Evolutionary conservation across 2,888 invertebrate species (phyloP).

Genomic region (Drosophila leonis): DNA sequence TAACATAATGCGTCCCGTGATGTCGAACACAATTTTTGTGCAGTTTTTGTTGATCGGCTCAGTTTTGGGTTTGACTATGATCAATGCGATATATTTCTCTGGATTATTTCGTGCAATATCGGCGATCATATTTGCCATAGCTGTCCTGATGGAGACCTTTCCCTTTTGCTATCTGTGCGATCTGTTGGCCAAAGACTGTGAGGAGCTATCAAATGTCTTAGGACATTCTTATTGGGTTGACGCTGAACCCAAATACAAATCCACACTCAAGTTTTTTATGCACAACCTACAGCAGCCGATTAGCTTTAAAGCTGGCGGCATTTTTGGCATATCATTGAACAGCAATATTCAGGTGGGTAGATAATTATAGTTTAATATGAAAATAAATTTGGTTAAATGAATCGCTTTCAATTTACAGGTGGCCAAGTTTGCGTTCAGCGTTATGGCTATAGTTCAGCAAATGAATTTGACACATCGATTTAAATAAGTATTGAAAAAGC

Average conservation of each 20-base stretch:
- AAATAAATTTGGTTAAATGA: background rate
- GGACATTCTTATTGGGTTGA: slow-evolving; percentile 38
- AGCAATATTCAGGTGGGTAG: slow-evolving; percentile 55
- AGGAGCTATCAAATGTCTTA: slow-evolving; percentile 33
- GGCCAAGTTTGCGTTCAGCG: slow-evolving; percentile 72
- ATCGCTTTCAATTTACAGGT: slow-evolving; percentile 10
- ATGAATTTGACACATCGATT: slow-evolving; percentile 48
- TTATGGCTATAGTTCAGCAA: slow-evolving; percentile 42
- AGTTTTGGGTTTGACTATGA: slow-evolving; percentile 40
- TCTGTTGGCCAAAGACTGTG: slow-evolving; percentile 44
- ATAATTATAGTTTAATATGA: background rate
- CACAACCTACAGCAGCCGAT: slow-evolving; percentile 37
- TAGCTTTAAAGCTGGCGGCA: slow-evolving; percentile 34
- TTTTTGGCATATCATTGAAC: slow-evolving; percentile 41
- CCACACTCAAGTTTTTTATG: slow-evolving; percentile 33
- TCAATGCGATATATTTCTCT: slow-evolving; percentile 49
- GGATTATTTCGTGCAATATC: slow-evolving; percentile 41
- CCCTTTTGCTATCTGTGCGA: slow-evolving; percentile 70
- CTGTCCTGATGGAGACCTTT: slow-evolving; percentile 51
- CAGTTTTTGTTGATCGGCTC: slow-evolving; percentile 57
- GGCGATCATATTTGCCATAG: slow-evolving; percentile 40
- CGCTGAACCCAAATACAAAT: slow-evolving; percentile 34
- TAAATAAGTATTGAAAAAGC: background rate
- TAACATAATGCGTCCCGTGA: slow-evolving; percentile 18
- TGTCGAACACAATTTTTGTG: slow-evolving; percentile 41